Base-by-base conservation (phyloP, 2,113 vertebrate species). In the Cottus gobio region DNA sequence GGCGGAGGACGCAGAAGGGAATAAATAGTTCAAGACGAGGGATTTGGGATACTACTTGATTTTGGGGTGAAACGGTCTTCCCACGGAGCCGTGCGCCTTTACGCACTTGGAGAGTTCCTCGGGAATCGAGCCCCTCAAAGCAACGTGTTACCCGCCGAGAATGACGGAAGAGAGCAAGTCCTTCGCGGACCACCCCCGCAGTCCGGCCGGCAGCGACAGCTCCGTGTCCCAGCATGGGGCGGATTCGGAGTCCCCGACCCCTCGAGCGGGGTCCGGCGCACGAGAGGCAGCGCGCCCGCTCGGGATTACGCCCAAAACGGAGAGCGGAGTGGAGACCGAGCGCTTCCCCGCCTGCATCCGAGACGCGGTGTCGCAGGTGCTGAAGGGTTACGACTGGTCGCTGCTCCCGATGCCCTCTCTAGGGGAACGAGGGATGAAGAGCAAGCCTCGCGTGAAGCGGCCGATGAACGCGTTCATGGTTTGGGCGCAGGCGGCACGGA, bases 341-440 rank as follows among this genome's bases (percentile, higher is more conserved):
- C 95, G 96, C 36, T 97, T 97, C 87, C 96, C 97, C 0, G 95
- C 95, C 50, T 97, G 96, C 90, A 97, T 98, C 91, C 95, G 96
- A 20, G 97, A 97, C 86, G 97, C 97, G 0, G 96, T 98, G 90
- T 97, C 96, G 67, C 97, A 98, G 91, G 97, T 98, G 92, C 95
- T 98, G 67, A 96, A 96, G 79, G 97, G 97, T n/a, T 98, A 98
- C 81, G 97, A 98, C 95, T 98, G 97, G 97, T 97, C 96, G 44
- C 91, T 98, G 91, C 94, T 97, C 67, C 96, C 97, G 4, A 93
- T 97, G 95, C 96, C 96, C 0, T 92, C 95, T 67, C 95, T 96
- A 0, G 96, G 95, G 24, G 94, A 94, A 71, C 89, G 93, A 11
- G 93, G 94, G 5, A 93, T 95, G 34, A 97, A 97, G 82, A 93